Percentiles rank a stretch among this genome's conserved stretches.
Evolutionary conservation across 1,140 invertebrate species (phyloP).

Genomic region (Caenorhabditis latens): DNA sequence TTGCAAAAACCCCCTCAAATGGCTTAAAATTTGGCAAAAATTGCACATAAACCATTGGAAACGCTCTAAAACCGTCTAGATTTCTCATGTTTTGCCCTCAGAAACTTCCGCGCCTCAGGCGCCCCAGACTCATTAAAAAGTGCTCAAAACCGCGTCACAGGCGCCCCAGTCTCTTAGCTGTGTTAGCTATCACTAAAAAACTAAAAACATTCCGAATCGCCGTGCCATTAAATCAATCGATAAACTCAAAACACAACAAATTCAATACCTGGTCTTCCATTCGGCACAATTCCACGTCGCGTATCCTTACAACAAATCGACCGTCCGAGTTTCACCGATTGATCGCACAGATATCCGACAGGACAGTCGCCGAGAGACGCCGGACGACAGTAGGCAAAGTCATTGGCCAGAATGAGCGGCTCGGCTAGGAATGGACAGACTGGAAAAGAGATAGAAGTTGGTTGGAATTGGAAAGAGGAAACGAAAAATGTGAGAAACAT

Average conservation of each 20-base stretch:
- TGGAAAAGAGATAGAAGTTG: conserved; percentile 56
- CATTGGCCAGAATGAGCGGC: conserved; percentile 68
- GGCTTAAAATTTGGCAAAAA: too few relatives aligned
- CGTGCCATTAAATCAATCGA: background rate
- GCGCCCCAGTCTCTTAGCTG: background rate
- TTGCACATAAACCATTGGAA: too few relatives aligned
- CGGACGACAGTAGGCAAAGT: conserved; percentile 71
- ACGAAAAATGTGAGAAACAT: background rate
- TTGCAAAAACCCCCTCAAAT: too few relatives aligned
- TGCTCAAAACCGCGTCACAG: too few relatives aligned
- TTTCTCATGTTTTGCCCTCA: too few relatives aligned
- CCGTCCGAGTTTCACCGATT: conserved; percentile 71
- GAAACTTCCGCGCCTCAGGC: too few relatives aligned
- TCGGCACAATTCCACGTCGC: conserved; percentile 39
- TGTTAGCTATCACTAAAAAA: conserved; percentile 32
- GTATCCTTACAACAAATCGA: conserved; percentile 73
- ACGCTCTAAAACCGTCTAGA: too few relatives aligned
- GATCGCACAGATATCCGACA: conserved; percentile 72
- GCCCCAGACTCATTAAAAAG: too few relatives aligned
- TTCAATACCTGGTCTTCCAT: conserved; percentile 22
- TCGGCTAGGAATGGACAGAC: conserved; percentile 73
- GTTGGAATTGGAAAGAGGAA: background rate
- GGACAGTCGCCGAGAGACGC: conserved; percentile 71
- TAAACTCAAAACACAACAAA: background rate
- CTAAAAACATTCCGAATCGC: conserved; percentile 28